Percentiles rank a stretch among this genome's conserved stretches.
These are phyloP conservation scores for Erebia aethiops DNA, from an alignment of 2,888 invertebrate species.

Conservation along the genomic window DNA sequence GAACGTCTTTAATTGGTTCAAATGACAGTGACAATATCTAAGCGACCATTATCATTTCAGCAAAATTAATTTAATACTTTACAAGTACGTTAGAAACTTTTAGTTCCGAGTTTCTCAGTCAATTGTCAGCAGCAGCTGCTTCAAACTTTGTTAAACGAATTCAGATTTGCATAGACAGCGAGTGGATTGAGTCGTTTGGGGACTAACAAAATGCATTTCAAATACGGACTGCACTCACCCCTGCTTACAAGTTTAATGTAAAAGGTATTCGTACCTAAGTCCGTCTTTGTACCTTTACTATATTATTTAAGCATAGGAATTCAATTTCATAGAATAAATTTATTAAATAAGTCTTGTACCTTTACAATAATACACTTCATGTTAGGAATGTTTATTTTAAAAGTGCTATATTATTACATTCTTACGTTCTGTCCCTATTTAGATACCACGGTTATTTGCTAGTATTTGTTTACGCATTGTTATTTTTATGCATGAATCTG, in stretches of 20 bases:
- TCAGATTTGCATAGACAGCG: slow-evolving; percentile 35
- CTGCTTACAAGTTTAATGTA: slow-evolving; percentile 14
- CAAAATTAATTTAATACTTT: not conserved
- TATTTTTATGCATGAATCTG: no score
- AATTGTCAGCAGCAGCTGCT: slow-evolving; percentile 33
- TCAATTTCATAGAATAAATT: not conserved
- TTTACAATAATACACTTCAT: not conserved
- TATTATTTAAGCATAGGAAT: not conserved
- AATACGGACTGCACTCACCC: slow-evolving; percentile 13
- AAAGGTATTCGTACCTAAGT: not conserved
- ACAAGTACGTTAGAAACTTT: slow-evolving; percentile 16
- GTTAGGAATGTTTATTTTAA: not conserved
- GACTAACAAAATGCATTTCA: slow-evolving; percentile 31
- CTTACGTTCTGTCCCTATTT: no score
- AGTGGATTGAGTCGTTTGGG: slow-evolving; percentile 30
- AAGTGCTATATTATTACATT: no score
- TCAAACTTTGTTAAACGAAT: slow-evolving; percentile 33
- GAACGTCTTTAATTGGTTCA: no score
- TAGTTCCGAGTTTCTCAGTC: slow-evolving; percentile 32
- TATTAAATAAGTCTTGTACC: not conserved
- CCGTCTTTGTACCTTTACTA: not conserved
- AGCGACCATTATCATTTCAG: not conserved
- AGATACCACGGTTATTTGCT: no score
- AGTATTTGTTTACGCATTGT: no score
- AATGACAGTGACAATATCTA: no score